Base-by-base conservation (phyloP, 2,888 invertebrate genomes). In the Eristalis arbustorum region DNA sequence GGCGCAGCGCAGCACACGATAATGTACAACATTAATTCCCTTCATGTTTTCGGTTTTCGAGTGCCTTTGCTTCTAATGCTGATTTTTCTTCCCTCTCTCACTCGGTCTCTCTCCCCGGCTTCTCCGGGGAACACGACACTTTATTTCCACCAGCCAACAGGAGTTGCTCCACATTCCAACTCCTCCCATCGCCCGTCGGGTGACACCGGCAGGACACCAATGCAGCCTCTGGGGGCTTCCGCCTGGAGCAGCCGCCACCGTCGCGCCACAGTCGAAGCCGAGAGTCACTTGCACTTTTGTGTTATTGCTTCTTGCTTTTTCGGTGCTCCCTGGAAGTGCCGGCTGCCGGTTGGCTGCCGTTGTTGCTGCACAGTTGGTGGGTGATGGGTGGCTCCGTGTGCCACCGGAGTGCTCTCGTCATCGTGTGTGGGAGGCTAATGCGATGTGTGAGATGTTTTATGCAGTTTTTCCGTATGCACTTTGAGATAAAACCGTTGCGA, bases 21-120 rank as follows among this genome's bases (percentile, higher is more conserved):
- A 83, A 83, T 83, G 83, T 77, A 83, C 73, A 77, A 73, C 83
- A 83, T 77, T 73, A 78, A 83, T 83, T 83, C 77, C 76, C 68
- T 83, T 83, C 73, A 82, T 82, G 81, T 76, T 82, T 76, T 76
- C 34, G 81, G 69, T 81, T 64, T 69, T 31, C 31, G 40, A 74
- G 67, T 80, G 40, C 67, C 63, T 63, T 59, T 49, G 49, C 49
- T 49, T 49, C 49, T 49, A 49, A 49, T 49, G 49, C 49, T 49
- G 49, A 18, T 49, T 49, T 18, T 18, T 5, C 18, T 18, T 18
- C 18, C n/a, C 8, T 18, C 3, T 42, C n/a, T 6, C n/a, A 0
- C 18, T 42, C n/a, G 5, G 6, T 14, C 18, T 18, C 5, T n/a
- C n/a, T 6, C 49, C 6, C n/a, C 42, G 3, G n/a, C 49, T 18